Conservation (phyloP, 2,888 invertebrate species). For the Drosophila anceps region DNA sequence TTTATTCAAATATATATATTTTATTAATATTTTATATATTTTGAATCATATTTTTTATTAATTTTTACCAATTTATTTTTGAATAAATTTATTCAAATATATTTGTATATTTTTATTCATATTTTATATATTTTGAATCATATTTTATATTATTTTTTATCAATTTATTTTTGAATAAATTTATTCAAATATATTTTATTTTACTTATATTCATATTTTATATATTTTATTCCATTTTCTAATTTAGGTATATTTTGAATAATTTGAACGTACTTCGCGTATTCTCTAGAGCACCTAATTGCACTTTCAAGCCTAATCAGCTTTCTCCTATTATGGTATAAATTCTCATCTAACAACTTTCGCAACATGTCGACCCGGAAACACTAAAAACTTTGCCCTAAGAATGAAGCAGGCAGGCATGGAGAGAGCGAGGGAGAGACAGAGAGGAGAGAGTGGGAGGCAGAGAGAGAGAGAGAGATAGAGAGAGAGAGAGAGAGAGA, state of each 20-base stretch:
- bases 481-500: not conserved
- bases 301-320: constrained; percentile 20
- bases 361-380: constrained; percentile 8
- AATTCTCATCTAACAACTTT: constrained; percentile 21
- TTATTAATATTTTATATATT: no score
- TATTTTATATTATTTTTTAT: not conserved
- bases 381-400: constrained; percentile 5
- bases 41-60: no score
- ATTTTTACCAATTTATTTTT: no score
- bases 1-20: no score
- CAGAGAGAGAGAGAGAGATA: not conserved
- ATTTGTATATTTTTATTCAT: not conserved
- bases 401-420: not conserved
- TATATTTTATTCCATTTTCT: not conserved
- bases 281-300: not conserved
- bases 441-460: not conserved
- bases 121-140: not conserved
- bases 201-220: not conserved
- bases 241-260: no score
- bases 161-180: no score
- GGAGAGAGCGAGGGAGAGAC: not conserved
- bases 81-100: not conserved
- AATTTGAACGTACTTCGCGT: not conserved
- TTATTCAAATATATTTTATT: no score
- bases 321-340: constrained; percentile 7